Evolutionary conservation across 2,113 vertebrate genomes (phyloP), one percentile per base, ranked within the genome.

Genomic region (Acrocephalus kingi): DNA sequence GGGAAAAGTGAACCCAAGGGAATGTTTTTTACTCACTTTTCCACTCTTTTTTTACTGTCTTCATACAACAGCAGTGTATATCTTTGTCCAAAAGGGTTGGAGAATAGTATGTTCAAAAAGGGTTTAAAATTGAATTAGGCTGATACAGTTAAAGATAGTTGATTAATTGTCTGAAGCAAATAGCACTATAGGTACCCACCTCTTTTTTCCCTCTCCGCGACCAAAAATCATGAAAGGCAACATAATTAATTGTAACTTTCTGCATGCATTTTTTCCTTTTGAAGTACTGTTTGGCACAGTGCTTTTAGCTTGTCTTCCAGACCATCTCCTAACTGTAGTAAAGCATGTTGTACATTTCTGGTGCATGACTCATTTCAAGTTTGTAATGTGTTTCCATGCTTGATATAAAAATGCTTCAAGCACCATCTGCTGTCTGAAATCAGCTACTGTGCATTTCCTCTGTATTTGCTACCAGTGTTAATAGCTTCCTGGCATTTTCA

Each of bases 381-480:
- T 75, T 58, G 13, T 75, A 76, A 76, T 54, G 20, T 62, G 28
- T 80, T 74, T 66, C 72, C 33, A 17, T 58, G n/a, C 67, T 93
- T 83, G 43, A 91, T 78, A 84, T 68, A 33, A 86, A 93, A 87
- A 82, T 28, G 80, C 64, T 87, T 85, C 48, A 86, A 86, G 90
- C 92, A 89, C 97, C 96, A 95, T 83, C 96, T 97, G 86, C 95
- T 94, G 97, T 94, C 91, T 90, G 68, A 92, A 93, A 77, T 52
- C 35, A 49, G 79, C 64, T 86, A 95, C 51, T 95, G 90, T 90
- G 23, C 62, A 18, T 55, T 72, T 90, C 39, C 33, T 73, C 51
- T 80, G 33, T 62, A 15, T 72, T 83, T 62, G 21, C 59, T 83
- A 48, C 19, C 30, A 87, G 35, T 31, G 7, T 74, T 61, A 66